These are phyloP conservation scores for Pachypanchax playfairii DNA, from an alignment of 2,113 vertebrate genomes.

Conservation along the genomic window DNA sequence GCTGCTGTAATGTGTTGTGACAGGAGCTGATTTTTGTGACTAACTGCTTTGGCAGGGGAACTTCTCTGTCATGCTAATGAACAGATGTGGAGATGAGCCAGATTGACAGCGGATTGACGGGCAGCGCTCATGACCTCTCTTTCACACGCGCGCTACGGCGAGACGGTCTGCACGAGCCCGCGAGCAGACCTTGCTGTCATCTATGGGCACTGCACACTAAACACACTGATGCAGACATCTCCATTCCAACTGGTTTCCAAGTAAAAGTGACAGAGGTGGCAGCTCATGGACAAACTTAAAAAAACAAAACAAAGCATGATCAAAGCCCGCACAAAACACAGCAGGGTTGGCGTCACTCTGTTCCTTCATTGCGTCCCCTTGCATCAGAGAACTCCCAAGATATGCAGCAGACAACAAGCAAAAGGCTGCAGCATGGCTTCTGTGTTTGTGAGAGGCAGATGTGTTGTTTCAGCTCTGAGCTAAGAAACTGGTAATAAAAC, in stretches of 20 bases:
- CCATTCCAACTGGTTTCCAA: constrained; percentile 19
- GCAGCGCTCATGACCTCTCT: constrained; percentile 22
- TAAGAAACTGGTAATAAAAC: constrained; percentile 14
- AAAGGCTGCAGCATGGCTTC: constrained; percentile 42
- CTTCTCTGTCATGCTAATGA: constrained; percentile 80
- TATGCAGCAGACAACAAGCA: constrained; percentile 64
- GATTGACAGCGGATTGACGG: constrained; percentile 73
- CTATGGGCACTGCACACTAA: constrained; percentile 14
- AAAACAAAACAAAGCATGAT: constrained; percentile 39
- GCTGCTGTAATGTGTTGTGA: constrained; percentile 80
- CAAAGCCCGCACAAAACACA: constrained; percentile 53
- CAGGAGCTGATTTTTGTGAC: constrained; percentile 79
- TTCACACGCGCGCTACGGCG: constrained; percentile 8
- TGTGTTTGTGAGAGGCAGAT: constrained; percentile 18
- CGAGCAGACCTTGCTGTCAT: constrained; percentile 30
- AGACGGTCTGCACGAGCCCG: not conserved
- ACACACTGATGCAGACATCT: constrained; percentile 32
- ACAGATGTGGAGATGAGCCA: constrained; percentile 68
- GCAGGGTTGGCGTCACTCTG: constrained; percentile 74
- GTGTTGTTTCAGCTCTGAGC: constrained; percentile 14
- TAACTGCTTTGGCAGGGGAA: constrained; percentile 80
- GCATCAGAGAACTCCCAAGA: constrained; percentile 82
- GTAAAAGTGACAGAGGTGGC: constrained; percentile 49
- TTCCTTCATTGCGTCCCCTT: constrained; percentile 80
- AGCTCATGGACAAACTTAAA: constrained; percentile 39